phyloP scores from a whole-genome alignment of 2,113 vertebrate genomes.

The Dryoscopus gambensis region DNA sequence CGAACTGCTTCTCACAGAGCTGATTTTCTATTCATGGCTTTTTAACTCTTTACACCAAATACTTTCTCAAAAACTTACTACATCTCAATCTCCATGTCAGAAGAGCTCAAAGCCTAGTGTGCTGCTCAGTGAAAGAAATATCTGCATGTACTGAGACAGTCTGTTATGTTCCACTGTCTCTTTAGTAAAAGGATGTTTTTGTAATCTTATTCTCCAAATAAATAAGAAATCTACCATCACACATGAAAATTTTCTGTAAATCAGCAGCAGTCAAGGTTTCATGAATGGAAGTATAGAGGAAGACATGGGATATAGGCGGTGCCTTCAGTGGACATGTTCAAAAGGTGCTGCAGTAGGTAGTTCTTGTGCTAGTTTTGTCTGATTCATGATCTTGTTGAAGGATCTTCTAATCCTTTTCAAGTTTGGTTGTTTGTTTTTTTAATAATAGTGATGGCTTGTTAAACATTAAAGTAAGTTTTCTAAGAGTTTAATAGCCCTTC shows the following conservation, averaged over 20 bases:
- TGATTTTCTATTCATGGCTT: background rate
- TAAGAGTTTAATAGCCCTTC: background rate
- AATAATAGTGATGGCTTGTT: background rate
- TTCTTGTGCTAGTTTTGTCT: background rate
- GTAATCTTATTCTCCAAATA: background rate
- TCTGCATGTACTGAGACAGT: background rate
- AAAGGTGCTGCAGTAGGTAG: background rate
- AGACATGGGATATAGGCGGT: background rate
- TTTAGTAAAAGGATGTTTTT: background rate
- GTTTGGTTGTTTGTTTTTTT: background rate
- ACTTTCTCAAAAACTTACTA: background rate
- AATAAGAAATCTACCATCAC: background rate
- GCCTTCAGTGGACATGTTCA: background rate
- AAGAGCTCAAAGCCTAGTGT: background rate
- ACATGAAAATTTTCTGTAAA: background rate
- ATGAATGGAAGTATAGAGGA: background rate
- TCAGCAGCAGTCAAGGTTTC: background rate
- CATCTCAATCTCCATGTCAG: background rate
- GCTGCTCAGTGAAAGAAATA: background rate
- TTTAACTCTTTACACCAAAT: background rate
- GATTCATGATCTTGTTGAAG: background rate
- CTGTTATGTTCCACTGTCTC: background rate
- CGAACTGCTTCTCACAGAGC: background rate
- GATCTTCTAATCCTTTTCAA: background rate
- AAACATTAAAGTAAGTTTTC: background rate